phyloP scores from a whole-genome alignment of 2,113 vertebrate genomes.

The Pelobates fuscus region DNA sequence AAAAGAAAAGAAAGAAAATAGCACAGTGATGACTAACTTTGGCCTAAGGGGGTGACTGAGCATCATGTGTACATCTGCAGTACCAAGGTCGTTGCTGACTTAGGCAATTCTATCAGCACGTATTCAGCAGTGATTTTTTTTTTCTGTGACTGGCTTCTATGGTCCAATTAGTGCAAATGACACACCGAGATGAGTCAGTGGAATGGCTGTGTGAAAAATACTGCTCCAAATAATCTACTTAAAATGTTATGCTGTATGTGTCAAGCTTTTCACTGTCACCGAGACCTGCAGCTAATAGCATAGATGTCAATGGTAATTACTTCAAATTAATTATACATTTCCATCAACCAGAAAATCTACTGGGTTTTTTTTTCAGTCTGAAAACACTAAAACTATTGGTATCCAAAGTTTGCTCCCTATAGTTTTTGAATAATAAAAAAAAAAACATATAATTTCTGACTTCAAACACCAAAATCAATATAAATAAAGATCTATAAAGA shows the following conservation, averaged over 20 bases:
- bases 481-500: background rate
- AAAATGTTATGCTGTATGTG: background rate
- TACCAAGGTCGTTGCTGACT: too few relatives aligned
- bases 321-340: constrained; percentile 27
- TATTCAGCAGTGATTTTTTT: background rate
- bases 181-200: background rate
- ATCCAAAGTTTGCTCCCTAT: background rate
- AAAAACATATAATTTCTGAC: too few relatives aligned
- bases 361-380: constrained; percentile 15
- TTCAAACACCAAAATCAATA: background rate
- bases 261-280: constrained; percentile 1
- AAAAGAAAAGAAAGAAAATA: too few relatives aligned
- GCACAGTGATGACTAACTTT: too few relatives aligned
- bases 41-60: too few relatives aligned
- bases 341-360: background rate
- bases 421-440: constrained; percentile 5
- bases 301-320: constrained; percentile 28
- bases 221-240: background rate
- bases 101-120: background rate
- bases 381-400: constrained; percentile 13
- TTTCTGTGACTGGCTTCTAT: background rate
- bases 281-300: constrained; percentile 4
- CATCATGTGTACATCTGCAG: too few relatives aligned
- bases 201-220: background rate
- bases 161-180: background rate